Evolutionary conservation across 2,797 vertebrate genomes (phyloP), one percentile per base, ranked within the genome.

Genomic region (Phoeniculus purpureus): DNA sequence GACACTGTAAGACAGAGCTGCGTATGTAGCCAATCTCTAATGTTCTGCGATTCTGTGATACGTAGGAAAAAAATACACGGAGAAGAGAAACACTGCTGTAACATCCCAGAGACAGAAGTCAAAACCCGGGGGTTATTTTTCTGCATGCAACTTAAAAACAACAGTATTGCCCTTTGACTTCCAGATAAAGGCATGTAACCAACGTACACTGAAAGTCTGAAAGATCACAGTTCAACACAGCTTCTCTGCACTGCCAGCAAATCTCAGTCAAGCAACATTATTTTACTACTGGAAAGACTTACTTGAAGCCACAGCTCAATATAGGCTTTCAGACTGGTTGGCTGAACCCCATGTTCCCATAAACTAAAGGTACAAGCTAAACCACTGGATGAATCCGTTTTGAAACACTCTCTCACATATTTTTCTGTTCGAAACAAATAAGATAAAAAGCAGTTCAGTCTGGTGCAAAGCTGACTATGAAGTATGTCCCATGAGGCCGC

Each of bases 401-500:
- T 84, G n/a, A 90, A 85, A 43, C 34, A 10, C 20, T 10, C 25
- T 73, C 60, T 59, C 50, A 56, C 2, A 2, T n/a, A 62, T 45
- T 12, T 23, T 10, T 21, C 45, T 73, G 3, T 47, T 76, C 50
- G 76, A 79, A 92, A 60, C 7, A 70, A n/a, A 6, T 5, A 55
- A 4, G 0, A 78, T 8, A 19, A 40, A 70, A 83, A 73, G 43
- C 25, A 79, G 47, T 29, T 80, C 27, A 32, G 26, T 51, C 64
- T 56, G 27, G 31, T 75, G 54, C 37, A 80, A 37, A 7, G 37
- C 16, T 73, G 29, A 78, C 64, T 58, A 52, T 1, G 0, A 83
- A 20, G 1, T 8, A 20, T 3, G 4, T 10, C 52, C 26, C 11
- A 20, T 9, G n/a, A n/a, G n/a, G n/a, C n/a, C n/a, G n/a, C n/a